These are phyloP conservation scores for Cantharis nigra DNA, from an alignment of 2,888 invertebrate species.

Conservation along the genomic window DNA sequence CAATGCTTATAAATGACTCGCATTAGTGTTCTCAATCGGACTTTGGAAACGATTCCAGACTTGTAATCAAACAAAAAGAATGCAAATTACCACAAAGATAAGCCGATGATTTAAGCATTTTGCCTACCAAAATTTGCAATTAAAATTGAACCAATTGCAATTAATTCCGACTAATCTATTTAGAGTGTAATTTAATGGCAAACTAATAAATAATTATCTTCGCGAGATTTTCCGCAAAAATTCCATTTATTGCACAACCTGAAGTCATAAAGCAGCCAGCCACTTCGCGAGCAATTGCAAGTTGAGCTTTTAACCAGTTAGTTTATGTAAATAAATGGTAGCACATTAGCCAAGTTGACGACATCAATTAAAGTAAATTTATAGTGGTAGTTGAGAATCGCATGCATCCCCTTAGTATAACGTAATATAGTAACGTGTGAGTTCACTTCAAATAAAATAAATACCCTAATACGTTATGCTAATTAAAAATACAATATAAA, in stretches of 20 bases:
- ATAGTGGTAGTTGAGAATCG: conserved; percentile 42
- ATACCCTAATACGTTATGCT: conserved; percentile 1
- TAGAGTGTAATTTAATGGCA: neutral
- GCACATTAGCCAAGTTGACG: conserved; percentile 50
- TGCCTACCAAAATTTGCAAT: conserved; percentile 22
- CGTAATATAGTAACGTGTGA: conserved; percentile 13
- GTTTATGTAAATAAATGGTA: conserved; percentile 41
- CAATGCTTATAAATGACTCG: conserved; percentile 55
- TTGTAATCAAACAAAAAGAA: conserved; percentile 27
- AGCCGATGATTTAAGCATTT: conserved; percentile 27
- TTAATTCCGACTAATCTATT: neutral
- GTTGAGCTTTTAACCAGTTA: conserved; percentile 35
- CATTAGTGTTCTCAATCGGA: conserved; percentile 52
- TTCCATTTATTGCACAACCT: conserved; percentile 4
- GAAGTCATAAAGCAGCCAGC: conserved; percentile 10
- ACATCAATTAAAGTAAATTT: conserved; percentile 53
- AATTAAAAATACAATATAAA: neutral
- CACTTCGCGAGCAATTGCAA: conserved; percentile 21
- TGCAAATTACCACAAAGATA: conserved; percentile 23
- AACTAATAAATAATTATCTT: neutral
- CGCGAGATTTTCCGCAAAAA: neutral
- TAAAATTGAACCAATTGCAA: conserved; percentile 16
- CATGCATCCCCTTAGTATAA: conserved; percentile 34
- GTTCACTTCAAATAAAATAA: conserved; percentile 22
- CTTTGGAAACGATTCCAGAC: conserved; percentile 42